Evolutionary conservation across 2,113 vertebrate genomes (phyloP), one percentile per base, ranked within the genome.

Genomic region (Gobiocypris rarus): DNA sequence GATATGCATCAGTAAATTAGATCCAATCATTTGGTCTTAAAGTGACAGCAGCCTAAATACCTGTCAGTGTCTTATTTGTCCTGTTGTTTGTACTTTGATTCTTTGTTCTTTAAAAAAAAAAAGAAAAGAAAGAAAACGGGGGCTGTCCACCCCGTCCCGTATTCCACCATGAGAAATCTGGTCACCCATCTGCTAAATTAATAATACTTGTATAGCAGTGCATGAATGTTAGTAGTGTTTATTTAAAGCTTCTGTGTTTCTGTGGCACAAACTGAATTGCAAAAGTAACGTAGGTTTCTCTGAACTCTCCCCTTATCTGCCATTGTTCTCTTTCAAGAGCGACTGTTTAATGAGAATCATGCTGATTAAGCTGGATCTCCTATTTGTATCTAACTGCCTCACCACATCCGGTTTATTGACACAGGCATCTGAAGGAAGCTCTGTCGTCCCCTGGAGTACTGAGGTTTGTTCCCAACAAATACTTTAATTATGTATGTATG

Each of bases 351-450:
- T 6, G 2, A 19, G 52, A 54, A 54, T 52, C 5, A 1, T 67
- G 0, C 31, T 9, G 63, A 67, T 67, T n/a, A 71, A 71, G 4
- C 10, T 71, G 22, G 67, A 71, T 71, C 67, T 24, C 41, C 38
- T 14, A n/a, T 38, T 76, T 58, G 38, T 38, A 38, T 28, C 26
- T 7, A n/a, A 54, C 52, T 41, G 75, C 31, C 19, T 59, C 1
- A n/a, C n/a, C 31, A 77, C 54, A 59, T 77, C 17, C 17, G 11
- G 19, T 75, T 56, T 9, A 54, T 28, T 54, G 69, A 14, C 38
- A 71, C 67, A 14, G 67, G 38, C 22, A 75, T 75, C 26, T 75
- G 73, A 75, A 54, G 50, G 74, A 22, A 54, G 56, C 48, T 52
- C 48, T 38, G 38, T 56, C 50, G 2, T 22, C 26, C 50, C 28